phyloP scores from a whole-genome alignment of 2,888 invertebrate genomes.

The Hecatera dysodea region DNA sequence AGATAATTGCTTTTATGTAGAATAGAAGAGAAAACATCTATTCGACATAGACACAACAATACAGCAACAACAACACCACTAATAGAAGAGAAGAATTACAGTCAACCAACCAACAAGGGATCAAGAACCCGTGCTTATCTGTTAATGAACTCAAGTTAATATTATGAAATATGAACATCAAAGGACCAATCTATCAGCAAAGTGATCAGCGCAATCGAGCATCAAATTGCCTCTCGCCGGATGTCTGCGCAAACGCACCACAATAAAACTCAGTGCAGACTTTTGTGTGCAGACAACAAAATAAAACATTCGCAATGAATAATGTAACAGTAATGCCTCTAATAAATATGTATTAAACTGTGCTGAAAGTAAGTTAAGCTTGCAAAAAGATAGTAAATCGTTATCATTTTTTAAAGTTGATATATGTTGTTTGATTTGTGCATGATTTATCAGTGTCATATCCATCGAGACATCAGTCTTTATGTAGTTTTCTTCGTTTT shows the following conservation, averaged over 20 bases:
- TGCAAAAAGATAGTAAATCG: background rate
- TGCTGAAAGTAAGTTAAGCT: constrained; percentile 20
- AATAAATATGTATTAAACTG: constrained; percentile 42
- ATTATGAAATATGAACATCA: constrained; percentile 71
- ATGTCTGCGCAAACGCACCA: constrained; percentile 74
- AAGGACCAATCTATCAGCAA: constrained; percentile 70
- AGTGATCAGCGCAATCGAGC: constrained; percentile 78
- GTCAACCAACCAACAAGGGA: constrained; percentile 20
- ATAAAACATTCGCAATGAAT: constrained; percentile 60
- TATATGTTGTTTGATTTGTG: background rate
- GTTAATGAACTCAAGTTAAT: constrained; percentile 29
- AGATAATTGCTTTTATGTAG: background rate
- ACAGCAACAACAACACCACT: too few relatives aligned
- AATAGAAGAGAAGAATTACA: too few relatives aligned
- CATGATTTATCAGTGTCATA: background rate
- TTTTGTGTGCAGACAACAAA: constrained; percentile 41
- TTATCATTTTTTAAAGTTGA: background rate
- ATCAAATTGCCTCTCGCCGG: constrained; percentile 82
- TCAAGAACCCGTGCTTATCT: constrained; percentile 48
- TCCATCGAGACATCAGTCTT: background rate
- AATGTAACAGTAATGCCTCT: constrained; percentile 50
- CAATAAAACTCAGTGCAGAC: constrained; percentile 52
- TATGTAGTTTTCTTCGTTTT: background rate
- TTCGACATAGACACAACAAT: too few relatives aligned
- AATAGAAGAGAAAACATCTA: too few relatives aligned